Evolutionary conservation across 2,888 invertebrate genomes (phyloP).

Genomic region (Agrochola lychnidis): DNA sequence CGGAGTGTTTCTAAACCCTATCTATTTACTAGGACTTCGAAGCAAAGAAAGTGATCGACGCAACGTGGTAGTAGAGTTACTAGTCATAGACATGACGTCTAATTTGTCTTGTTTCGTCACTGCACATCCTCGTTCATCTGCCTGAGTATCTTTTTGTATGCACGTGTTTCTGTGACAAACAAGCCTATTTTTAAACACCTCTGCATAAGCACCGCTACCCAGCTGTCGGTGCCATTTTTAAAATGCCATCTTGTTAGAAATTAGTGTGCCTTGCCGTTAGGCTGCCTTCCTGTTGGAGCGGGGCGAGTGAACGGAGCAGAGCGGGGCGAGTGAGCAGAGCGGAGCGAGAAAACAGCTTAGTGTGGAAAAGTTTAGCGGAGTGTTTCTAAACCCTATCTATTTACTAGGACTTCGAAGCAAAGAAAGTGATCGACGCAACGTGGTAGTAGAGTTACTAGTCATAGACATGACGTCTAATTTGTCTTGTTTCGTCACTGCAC

Average conservation of each 20-base stretch:
- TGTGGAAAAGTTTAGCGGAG: not conserved
- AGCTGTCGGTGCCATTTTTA: slow-evolving; percentile 54
- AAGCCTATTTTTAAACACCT: no score
- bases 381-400: not conserved
- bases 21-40: no score
- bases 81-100: not conserved
- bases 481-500: not conserved
- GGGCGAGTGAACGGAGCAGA: not conserved
- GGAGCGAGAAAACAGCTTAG: not conserved
- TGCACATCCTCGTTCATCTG: not conserved
- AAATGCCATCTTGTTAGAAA: slow-evolving; percentile 57
- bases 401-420: not conserved
- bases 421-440: not conserved
- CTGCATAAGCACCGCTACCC: slow-evolving; percentile 46
- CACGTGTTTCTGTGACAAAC: no score
- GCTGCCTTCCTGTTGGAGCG: not conserved
- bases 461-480: not conserved
- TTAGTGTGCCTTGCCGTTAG: slow-evolving; percentile 33
- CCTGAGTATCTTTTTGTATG: no score
- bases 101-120: not conserved
- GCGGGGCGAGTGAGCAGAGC: not conserved
- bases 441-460: not conserved
- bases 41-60: not conserved
- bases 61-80: no score
- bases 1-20: not conserved